phyloP scores from a whole-genome alignment of 2,113 vertebrate species.

The Columbina picui region DNA sequence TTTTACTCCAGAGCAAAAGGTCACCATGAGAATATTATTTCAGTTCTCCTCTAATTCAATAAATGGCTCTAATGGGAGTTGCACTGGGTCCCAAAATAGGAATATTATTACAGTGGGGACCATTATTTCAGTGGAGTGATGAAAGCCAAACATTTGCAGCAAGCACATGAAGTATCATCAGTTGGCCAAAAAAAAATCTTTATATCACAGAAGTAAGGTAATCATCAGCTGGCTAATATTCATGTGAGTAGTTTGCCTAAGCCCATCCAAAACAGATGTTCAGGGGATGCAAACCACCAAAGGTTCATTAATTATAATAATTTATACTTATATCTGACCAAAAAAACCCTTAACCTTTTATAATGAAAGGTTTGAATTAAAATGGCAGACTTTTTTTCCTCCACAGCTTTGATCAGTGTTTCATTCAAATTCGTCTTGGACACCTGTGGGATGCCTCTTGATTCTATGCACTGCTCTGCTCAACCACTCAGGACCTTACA shows the following conservation, averaged over 20 bases:
- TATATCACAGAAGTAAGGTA: not conserved
- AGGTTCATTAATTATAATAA: not conserved
- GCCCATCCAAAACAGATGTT: not conserved
- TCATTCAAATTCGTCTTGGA: not conserved
- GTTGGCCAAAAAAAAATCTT: not conserved
- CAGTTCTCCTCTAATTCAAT: not conserved
- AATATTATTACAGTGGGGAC: not conserved
- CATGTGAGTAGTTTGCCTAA: not conserved
- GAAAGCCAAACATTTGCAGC: slow-evolving; percentile 7
- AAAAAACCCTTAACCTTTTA: not conserved
- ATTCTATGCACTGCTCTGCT: not conserved
- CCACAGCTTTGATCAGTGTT: not conserved
- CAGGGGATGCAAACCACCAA: not conserved
- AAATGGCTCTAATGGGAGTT: not conserved
- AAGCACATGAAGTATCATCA: not conserved
- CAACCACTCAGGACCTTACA: not conserved
- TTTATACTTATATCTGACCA: not conserved
- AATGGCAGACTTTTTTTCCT: not conserved
- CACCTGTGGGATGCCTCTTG: not conserved
- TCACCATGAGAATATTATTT: not conserved
- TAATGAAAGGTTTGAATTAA: not conserved
- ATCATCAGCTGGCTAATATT: not conserved
- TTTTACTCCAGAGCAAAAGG: not conserved
- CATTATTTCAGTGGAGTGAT: not conserved
- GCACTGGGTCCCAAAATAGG: not conserved